Base-by-base conservation (phyloP, 2,113 vertebrate genomes). In the Vimba vimba region DNA sequence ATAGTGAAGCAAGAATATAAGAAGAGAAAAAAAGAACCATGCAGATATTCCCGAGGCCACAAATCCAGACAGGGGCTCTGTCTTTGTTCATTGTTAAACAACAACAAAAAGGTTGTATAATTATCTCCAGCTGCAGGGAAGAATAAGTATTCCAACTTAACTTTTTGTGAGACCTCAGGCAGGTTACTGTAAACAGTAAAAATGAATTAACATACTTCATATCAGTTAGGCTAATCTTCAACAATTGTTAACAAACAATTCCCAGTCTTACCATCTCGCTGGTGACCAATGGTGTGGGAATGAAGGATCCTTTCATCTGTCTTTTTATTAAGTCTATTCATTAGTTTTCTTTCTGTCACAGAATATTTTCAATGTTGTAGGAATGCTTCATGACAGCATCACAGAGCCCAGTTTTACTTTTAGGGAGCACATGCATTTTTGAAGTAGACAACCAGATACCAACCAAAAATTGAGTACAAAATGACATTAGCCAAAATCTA, bases 111-210 rank as follows among this genome's bases (percentile, higher is more conserved):
- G 10, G 39, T 77, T 50, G 74, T 25, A 45, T 79, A 39, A 73
- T 74, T 68, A 77, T 81, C 68, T 75, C 27, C 73, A 83, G 68
- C 71, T 75, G 25, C 25, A 62, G 45, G 68, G 30, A 78, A 68
- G 45, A 66, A 79, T 36, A 78, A 78, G 36, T 62, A 75, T 75
- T 75, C 43, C 6, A 47, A 1, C 83, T 75, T 21, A 19, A 79
- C 73, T 74, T 85, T 43, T 68, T 45, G 25, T 9, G 10, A 68
- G 75, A 66, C 27, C 81, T 83, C 74, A 60, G 74, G 71, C 74
- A 76, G 68, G 47, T 75, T 85, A 52, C 36, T 79, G 36, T 62
- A 64, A 80, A 62, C 7, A 45, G 13, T 39, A 57, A 60, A 45
- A 80, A 64, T 59, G 30, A 45, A 80, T 64, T 5, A 80, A 25